Evolutionary conservation across 2,888 invertebrate genomes (phyloP).

Genomic region (Leptarthrus brevirostris): DNA sequence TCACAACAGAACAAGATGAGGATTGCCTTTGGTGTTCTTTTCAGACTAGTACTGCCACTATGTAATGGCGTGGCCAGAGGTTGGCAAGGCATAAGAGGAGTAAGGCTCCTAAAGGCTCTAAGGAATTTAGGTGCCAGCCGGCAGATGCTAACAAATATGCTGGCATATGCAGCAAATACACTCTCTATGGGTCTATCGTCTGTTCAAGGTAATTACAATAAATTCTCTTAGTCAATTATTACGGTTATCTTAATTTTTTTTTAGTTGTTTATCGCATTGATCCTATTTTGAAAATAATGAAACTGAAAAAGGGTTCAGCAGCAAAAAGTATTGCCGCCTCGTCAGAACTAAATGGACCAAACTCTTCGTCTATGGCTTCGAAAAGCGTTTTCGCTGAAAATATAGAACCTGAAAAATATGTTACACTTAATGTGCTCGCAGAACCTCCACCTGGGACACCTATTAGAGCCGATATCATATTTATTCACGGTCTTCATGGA

Average conservation of each 20-base stretch:
- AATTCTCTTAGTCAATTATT: conserved; percentile 12
- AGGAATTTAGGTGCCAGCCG: conserved; percentile 62
- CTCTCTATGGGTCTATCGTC: conserved; percentile 65
- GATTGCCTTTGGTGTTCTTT: conserved; percentile 63
- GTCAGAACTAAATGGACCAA: not conserved
- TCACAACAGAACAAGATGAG: conserved; percentile 62
- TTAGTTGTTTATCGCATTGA: conserved; percentile 61
- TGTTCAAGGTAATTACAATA: conserved; percentile 63
- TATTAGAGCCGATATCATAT: conserved; percentile 77
- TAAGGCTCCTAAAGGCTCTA: conserved; percentile 61
- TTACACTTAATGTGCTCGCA: conserved; percentile 63
- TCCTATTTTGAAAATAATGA: conserved; percentile 64
- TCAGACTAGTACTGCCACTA: conserved; percentile 63
- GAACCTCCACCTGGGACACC: conserved; percentile 63
- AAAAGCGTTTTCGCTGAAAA: conserved; percentile 51
- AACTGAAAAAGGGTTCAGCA: conserved; percentile 59
- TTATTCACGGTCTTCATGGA: conserved; percentile 80
- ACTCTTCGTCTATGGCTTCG: not conserved
- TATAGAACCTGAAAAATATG: conserved; percentile 60
- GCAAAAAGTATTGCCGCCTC: conserved; percentile 23
- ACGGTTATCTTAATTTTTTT: conserved; percentile 29
- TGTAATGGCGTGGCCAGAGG: conserved; percentile 64
- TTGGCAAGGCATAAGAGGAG: conserved; percentile 64
- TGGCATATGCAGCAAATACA: conserved; percentile 66
- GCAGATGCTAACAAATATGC: conserved; percentile 62